Percentiles rank a stretch among this genome's conserved stretches.
phyloP scores from a whole-genome alignment of 2,888 invertebrate genomes.

The Limnephilus marmoratus region DNA sequence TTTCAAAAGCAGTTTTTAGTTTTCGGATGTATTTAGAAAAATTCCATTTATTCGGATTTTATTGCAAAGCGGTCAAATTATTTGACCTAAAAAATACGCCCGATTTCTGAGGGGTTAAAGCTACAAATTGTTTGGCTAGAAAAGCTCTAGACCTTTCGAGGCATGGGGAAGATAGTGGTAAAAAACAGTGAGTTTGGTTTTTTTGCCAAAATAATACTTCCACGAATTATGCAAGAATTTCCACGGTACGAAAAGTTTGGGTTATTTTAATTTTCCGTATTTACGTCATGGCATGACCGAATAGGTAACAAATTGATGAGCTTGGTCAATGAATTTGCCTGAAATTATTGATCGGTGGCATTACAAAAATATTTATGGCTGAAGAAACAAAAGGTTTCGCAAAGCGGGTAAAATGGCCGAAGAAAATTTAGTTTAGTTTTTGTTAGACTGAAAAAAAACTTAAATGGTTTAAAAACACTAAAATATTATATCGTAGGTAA shows the following conservation, averaged over 20 bases:
- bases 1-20: no score
- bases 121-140: background rate
- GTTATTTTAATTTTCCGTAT: background rate
- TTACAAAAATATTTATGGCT: background rate
- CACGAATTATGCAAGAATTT: background rate
- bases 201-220: background rate
- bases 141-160: background rate
- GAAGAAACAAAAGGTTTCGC: background rate
- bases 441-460: no score
- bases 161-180: no score
- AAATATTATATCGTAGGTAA: no score
- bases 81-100: no score
- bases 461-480: no score
- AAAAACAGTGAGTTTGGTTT: no score
- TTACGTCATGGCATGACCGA: background rate
- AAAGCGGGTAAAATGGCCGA: no score
- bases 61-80: no score
- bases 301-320: background rate
- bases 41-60: no score
- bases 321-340: background rate
- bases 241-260: background rate
- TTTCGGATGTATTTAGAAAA: no score
- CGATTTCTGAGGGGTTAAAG: background rate
- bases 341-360: background rate
- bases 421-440: no score